Base-by-base conservation (phyloP, 2,797 vertebrate species). In the Carapus acus region DNA sequence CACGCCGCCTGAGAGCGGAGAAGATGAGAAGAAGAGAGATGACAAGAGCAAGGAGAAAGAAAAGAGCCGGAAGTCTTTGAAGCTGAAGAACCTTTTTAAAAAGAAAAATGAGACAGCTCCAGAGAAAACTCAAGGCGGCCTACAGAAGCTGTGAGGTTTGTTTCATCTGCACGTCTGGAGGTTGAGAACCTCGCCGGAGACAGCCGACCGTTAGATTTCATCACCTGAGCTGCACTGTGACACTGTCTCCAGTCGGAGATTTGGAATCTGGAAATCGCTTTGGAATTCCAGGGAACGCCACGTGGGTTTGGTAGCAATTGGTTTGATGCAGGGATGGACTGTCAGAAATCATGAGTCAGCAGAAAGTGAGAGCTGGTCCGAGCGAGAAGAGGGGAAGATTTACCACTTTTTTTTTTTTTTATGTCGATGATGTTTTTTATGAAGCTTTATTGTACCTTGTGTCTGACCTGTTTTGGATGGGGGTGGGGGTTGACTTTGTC, bases 71-170 rank as follows among this genome's bases (percentile, higher is more conserved):
- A 98, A 92, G 82, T 83, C 92, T 46, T 88, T 92, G 2, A 97
- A 92, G 88, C 88, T 99, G 16, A 98, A 94, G 88, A 97, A 87
- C 72, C 89, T 96, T 65, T 97, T 99, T 73, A 98, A 94, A 88
- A 99, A 94, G 86, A 98, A 93, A 80, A 81, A 76, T 38, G 84
- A 88, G 21, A 18, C 74, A 3, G 22, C 57, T 54, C 37, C 72
- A 59, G 82, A 82, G 43, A 81, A 75, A 50, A 48, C 65, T 69
- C 79, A 82, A 31, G 73, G 84, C 40, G 77, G 81, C 49, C 77
- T 85, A 15, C 72, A 84, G 65, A 86, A 86, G 64, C 79, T 87
- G 21, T 87, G 76, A 84, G 11, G 2, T 20, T 42, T 27, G 9
- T 37, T 18, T 19, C 2, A 2, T 47, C 29, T 16, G 19, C 1